Base-by-base conservation (phyloP, 2,113 vertebrate genomes). In the Xenus cinereus region DNA sequence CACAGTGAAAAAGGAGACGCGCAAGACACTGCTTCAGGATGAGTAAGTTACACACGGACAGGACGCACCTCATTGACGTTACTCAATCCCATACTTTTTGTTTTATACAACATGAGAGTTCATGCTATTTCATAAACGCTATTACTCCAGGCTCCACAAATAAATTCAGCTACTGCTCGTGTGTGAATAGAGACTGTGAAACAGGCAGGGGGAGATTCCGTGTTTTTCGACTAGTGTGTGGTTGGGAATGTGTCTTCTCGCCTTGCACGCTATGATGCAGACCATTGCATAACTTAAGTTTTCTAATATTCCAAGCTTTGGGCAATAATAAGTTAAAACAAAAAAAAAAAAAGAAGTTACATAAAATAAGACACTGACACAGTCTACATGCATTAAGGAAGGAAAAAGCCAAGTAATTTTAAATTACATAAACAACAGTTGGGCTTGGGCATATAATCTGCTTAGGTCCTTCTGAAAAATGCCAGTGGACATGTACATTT, bases 181-280 rank as follows among this genome's bases (percentile, higher is more conserved):
- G 48, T 11, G 26, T 84, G 97, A 95, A 81, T 14, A 89, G 98
- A 97, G 98, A 97, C 85, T 97, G 98, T 98, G 98, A 96, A 90
- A 96, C 97, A 98, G 98, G 97, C 98, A 98, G 98, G 96, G 71
- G 97, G 91, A 94, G 94, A 95, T 78, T n/a, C 67, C 92, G 76
- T 56, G 92, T 93, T 93, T 76, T 96, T 84, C 81, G 90, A 84
- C 77, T 28, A 78, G 93, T 64, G 95, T 84, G 94, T 97, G 92
- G 97, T 98, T 97, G 41, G 56, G 54, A 95, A 98, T 83, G 91
- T 90, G 90, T 91, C 90, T 96, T 96, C 98, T 23, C 92, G 97
- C 43, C 93, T 93, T 84, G 90, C 96, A 96, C 93, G 67, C 89
- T 5, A 16, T 64, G 72, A 96, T 96, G 97, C 93, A 97, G 94